Base-by-base conservation (phyloP, 2,797 vertebrate genomes). In the Hemibagrus guttatus region DNA sequence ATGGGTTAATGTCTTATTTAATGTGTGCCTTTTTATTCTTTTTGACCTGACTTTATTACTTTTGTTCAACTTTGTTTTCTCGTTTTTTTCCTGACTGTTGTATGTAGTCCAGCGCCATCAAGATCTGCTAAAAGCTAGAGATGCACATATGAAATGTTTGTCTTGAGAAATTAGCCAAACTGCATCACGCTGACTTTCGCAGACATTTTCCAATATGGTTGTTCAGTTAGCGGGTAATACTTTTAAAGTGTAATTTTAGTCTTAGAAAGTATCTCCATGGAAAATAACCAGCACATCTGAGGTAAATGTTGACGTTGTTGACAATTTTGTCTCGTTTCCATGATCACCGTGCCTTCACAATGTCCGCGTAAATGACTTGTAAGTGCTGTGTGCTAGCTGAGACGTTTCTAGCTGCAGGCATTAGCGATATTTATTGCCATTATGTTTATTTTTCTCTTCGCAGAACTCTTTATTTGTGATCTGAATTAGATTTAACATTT, bases 301-400 rank as follows among this genome's bases (percentile, higher is more conserved):
- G 59, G 61, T 31, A 81, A 49, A 81, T 28, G 39, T 81, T 21
- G 80, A 49, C 23, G 7, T 81, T 63, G 14, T 28, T 9, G 39
- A 64, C 4, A 0, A 49, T 17, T 81, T 64, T n/a, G 26, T 46
- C 14, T 64, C 1, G 3, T 49, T 49, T 49, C 61, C 61, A 19
- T 49, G 26, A 49, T 49, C 42, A 6, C 61, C 11, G 80, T 64
- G 80, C 61, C 80, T 81, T 81, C 64, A 52, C 61, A 17, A 81
- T 21, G 26, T n/a, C 80, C 9, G 6, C 19, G 49, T 64, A 9
- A 64, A 81, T 0, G 6, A 46, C 28, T 64, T 81, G 64, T 19
- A 81, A 63, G 21, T 80, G 78, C 78, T 17, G 35, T 49, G 26
- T 49, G 80, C 61, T 64, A 49, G 26, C 39, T 46, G 7, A n/a